Conservation (phyloP, 2,888 invertebrate species). For the Odontocolon sp. region DNA sequence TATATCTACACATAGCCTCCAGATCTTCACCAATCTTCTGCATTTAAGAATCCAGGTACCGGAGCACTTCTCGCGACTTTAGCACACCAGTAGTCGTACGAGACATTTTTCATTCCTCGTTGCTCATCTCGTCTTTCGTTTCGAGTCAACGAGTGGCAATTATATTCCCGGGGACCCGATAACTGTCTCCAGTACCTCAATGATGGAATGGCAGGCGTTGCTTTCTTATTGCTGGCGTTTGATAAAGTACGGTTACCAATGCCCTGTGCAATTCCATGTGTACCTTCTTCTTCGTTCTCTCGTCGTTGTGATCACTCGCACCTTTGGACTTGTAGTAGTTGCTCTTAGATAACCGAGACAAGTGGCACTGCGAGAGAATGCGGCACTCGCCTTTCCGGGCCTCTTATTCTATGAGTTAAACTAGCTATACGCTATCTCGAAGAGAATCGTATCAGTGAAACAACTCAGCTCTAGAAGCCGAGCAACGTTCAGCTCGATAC, state of each 20-base stretch:
- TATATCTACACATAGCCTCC: slow-evolving; percentile 39
- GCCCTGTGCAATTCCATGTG: slow-evolving; percentile 4
- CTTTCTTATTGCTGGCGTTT: slow-evolving; percentile 69
- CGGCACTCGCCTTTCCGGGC: slow-evolving; percentile 17
- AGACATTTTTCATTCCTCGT: not conserved
- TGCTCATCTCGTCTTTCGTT: not conserved
- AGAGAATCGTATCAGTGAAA: slow-evolving; percentile 36
- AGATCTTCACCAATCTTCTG: not conserved
- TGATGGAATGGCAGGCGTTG: slow-evolving; percentile 53
- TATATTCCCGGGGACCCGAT: not conserved
- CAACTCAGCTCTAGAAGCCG: slow-evolving; percentile 1
- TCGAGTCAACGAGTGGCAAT: not conserved
- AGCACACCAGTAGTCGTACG: slow-evolving; percentile 14
- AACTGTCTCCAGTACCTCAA: not conserved
- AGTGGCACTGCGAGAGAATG: slow-evolving; percentile 25
- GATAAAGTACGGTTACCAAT: slow-evolving; percentile 66
- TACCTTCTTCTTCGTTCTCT: not conserved
- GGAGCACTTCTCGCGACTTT: slow-evolving; percentile 25
- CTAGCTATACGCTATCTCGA: too few relatives aligned
- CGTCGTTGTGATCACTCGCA: slow-evolving; percentile 6
- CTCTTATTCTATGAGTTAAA: too few relatives aligned
- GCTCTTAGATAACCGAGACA: slow-evolving; percentile 29
- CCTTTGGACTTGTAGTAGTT: slow-evolving; percentile 8
- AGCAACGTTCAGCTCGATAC: not conserved
- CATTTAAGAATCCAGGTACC: not conserved